Evolutionary conservation across 2,797 vertebrate genomes (phyloP), one percentile per base, ranked within the genome.

Genomic region (Halcyon smyrnensis): DNA sequence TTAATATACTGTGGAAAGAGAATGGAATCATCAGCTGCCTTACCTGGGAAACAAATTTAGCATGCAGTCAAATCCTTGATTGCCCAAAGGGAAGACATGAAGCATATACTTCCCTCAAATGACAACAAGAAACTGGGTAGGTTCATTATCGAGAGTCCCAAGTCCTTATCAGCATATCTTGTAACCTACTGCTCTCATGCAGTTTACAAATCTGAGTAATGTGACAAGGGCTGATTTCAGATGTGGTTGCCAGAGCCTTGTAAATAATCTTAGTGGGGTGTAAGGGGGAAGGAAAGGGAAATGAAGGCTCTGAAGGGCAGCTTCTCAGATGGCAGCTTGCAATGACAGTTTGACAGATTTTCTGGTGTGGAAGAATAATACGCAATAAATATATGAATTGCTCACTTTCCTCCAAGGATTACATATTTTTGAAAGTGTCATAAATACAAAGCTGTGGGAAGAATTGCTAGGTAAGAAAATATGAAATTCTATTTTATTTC

Each of bases 361-460:
- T 59, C 96, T 89, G 80, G 59, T 94, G 92, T 87, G 24, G 89
- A 96, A 96, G 95, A 96, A 96, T 97, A 95, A 97, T 77, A 60
- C 28, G 34, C 53, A 91, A 68, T 87, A 87, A 74, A 51, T 82
- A 39, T 87, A 95, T 13, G 73, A 96, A 94, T 91, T 0, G 0
- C 77, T 96, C 86, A 48, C 89, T 90, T 97, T 90, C 48, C 87
- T 96, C 93, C 76, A 87, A 96, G 90, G 96, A 91, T 96, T 97
- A 90, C 43, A 21, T 95, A 79, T 95, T 98, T 98, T 96, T 95
- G 94, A 73, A 95, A 89, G 63, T 75, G 81, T 96, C 79, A 59
- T 96, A 97, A 97, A 97, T 97, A 97, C 93, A 97, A 97, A 97
- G 91, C 93, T 95, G 76, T 96, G 84, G 83, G 90, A 97, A 97